A percentile compares a stretch with the other conserved stretches of the same genome.
These are phyloP conservation scores for Chiloscyllium punctatum DNA, from an alignment of 2,797 vertebrate genomes.

Conservation along the genomic window DNA sequence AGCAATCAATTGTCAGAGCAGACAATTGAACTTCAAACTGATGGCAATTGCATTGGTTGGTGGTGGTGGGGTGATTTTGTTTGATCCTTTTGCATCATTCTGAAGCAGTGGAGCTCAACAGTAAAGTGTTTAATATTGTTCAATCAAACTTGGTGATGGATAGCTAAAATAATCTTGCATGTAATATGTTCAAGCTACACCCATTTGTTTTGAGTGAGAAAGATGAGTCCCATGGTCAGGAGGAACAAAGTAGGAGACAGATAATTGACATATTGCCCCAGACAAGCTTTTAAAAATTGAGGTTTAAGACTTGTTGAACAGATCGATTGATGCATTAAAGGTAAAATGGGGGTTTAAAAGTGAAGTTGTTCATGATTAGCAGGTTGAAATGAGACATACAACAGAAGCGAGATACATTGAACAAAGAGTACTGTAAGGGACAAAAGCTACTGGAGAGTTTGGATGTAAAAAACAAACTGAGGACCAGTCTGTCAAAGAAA, in stretches of 20 bases:
- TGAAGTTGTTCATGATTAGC: background rate
- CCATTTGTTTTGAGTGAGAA: background rate
- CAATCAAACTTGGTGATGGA: background rate
- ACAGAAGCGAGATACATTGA: background rate
- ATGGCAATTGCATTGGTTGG: no score
- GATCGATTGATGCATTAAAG: background rate
- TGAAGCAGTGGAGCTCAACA: background rate
- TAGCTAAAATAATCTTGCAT: background rate
- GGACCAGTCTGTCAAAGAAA: background rate
- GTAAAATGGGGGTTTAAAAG: background rate
- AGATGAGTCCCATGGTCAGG: background rate
- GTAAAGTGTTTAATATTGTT: background rate
- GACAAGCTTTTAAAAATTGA: background rate
- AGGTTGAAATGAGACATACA: background rate
- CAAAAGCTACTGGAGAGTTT: background rate
- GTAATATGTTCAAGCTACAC: background rate
- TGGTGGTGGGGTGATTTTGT: background rate
- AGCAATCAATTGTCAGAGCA: no score
- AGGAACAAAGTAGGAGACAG: background rate
- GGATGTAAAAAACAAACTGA: background rate
- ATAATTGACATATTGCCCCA: background rate
- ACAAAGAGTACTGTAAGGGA: background rate
- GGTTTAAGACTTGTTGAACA: background rate
- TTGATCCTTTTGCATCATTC: background rate
- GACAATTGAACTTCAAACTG: no score